Base-by-base conservation (phyloP, 2,888 invertebrate species). In the Odontomyia ornata region DNA sequence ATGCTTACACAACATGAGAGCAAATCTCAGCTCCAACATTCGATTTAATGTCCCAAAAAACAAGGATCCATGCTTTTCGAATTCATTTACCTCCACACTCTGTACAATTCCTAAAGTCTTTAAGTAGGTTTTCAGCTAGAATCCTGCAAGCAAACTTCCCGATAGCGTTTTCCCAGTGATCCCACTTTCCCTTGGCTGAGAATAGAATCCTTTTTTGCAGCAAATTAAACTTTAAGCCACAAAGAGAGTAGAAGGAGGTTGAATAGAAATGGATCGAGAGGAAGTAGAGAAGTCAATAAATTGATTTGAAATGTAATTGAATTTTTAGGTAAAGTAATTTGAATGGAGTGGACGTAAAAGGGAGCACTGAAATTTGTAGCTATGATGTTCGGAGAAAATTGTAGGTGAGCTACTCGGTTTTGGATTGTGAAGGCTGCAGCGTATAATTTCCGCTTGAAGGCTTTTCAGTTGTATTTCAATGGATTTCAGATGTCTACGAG, bases 241-340 rank as follows among this genome's bases (percentile, higher is more conserved):
- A 18, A 60, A 23, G 57, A 2, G 52, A 60, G 21, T n/a, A 7
- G 21, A 25, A 25, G 4, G 21, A 13, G 18, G 13, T 18, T 60
- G 23, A 60, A 18, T 21, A 9, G 25, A 23, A 25, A 25, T 13
- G 13, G 23, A 60, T 60, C 21, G 23, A 60, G 18, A 23, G 57
- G 57, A 60, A 60, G 52, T 52, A 52, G 28, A 64, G 64, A 64
- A 64, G 30, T 15, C 64, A 28, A 28, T 64, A 64, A 64, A 64
- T 64, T 64, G 64, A 64, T 64, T 64, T 64, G 28, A 64, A 30
- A 28, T 30, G 64, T 64, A 64, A 64, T 64, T 30, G 64, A 64
- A 30, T 64, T 64, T 64, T 64, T 13, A 64, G 30, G 64, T 60
- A 64, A 64, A 64, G 15, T 64, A 27, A 64, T 64, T 64, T 64